Conservation (phyloP, 1,140 invertebrate genomes). For the Cyphomyrmex costatus region DNA sequence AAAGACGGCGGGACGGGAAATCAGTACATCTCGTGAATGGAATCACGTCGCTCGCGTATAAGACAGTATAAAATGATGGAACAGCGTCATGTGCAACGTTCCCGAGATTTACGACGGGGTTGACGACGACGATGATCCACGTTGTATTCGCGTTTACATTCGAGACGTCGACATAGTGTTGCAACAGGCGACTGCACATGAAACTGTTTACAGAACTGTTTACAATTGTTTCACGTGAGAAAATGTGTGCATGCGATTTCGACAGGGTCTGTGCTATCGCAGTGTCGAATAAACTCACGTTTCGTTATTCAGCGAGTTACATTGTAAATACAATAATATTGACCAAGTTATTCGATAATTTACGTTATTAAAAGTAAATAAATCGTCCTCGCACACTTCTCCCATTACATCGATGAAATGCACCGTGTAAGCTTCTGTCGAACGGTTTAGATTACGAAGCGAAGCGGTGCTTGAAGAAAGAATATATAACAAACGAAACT, state of each 20-base stretch:
- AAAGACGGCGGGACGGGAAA: neutral
- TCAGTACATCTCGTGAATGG: slow-evolving; percentile 25
- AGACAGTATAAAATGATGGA: slow-evolving; percentile 41
- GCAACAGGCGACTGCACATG: slow-evolving; percentile 38
- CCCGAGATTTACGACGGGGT: neutral
- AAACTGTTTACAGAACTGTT: slow-evolving; percentile 24
- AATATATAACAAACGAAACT: neutral
- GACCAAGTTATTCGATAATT: neutral
- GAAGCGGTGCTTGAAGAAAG: neutral
- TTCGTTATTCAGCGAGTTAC: neutral
- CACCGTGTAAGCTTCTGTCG: neutral
- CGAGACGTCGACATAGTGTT: slow-evolving; percentile 15
- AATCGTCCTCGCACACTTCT: neutral
- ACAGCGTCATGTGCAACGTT: neutral
- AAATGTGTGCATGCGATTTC: slow-evolving; percentile 18
- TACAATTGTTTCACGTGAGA: neutral
- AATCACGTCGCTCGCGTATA: neutral
- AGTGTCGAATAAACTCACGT: neutral
- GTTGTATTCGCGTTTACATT: slow-evolving; percentile 22
- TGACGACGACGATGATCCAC: slow-evolving; percentile 2
- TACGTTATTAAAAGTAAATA: slow-evolving; percentile 8
- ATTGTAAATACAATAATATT: neutral
- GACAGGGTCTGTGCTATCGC: neutral
- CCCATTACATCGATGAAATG: neutral
- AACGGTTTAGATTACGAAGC: neutral